Evolutionary conservation across 2,888 invertebrate genomes (phyloP).

Genomic region (Trichopoda pennipes): DNA sequence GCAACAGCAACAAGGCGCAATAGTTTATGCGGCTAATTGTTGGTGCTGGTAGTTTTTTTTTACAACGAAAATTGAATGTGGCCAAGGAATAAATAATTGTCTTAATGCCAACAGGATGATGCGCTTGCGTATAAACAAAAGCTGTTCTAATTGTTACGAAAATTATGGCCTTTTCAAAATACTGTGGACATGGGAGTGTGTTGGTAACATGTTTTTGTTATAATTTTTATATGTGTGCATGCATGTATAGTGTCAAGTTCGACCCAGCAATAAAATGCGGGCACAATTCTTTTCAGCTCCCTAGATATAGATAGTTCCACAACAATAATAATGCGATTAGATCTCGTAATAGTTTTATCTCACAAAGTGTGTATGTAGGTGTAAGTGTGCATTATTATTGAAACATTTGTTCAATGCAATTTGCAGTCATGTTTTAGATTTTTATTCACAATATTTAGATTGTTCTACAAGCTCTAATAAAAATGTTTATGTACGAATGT

Average conservation of each 20-base stretch:
- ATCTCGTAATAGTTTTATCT: conserved; percentile 6
- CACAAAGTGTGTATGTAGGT: not conserved
- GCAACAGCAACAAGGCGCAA: conserved; percentile 58
- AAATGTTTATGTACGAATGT: not conserved
- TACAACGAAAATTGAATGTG: conserved; percentile 34
- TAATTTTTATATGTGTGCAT: not conserved
- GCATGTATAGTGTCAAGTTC: conserved; percentile 1
- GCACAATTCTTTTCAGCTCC: not conserved
- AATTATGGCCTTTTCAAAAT: not conserved
- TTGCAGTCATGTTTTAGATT: conserved; percentile 34
- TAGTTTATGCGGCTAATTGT: conserved; percentile 44
- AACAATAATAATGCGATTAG: conserved; percentile 47
- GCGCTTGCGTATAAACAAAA: conserved; percentile 58
- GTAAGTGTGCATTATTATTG: conserved; percentile 25
- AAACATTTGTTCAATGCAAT: conserved; percentile 43
- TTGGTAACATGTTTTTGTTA: not conserved
- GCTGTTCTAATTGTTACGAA: conserved; percentile 45
- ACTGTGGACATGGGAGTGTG: not conserved
- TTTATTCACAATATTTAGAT: conserved; percentile 49
- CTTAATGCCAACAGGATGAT: conserved; percentile 57
- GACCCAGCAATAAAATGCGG: not conserved
- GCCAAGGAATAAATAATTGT: conserved; percentile 51
- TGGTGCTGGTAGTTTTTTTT: conserved; percentile 33
- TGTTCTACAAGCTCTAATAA: conserved; percentile 22
- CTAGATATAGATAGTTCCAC: conserved; percentile 8